Evolutionary conservation across 2,113 vertebrate species (phyloP).

Genomic region (Onychostruthus taczanowskii): DNA sequence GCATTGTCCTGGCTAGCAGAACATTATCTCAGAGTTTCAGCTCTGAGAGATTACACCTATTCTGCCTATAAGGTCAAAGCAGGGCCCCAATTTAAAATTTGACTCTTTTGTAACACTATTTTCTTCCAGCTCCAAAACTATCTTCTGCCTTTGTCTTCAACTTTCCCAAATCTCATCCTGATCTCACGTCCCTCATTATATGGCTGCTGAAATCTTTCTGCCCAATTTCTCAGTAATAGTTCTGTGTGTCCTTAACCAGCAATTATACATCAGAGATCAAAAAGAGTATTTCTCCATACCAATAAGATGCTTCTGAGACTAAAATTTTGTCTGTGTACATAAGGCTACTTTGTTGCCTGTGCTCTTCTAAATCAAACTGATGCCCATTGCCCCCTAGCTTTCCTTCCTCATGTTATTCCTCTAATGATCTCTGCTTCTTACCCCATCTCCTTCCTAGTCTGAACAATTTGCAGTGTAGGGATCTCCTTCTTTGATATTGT

Average conservation of each 20-base stretch:
- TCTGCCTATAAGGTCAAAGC: background rate
- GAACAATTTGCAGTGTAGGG: background rate
- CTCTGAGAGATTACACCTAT: background rate
- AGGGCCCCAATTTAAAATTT: background rate
- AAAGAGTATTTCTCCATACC: background rate
- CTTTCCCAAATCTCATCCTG: background rate
- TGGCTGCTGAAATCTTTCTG: background rate
- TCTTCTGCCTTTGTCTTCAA: background rate
- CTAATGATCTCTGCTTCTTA: constrained; percentile 5
- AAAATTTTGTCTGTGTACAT: background rate
- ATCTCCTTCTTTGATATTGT: background rate
- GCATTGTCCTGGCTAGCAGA: background rate
- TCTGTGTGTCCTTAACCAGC: background rate
- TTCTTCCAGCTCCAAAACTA: background rate
- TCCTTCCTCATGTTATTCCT: background rate
- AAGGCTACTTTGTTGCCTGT: background rate
- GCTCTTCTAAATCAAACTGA: background rate
- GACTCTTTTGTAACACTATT: background rate
- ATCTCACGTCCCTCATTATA: background rate
- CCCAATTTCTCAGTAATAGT: background rate
- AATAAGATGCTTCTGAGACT: background rate
- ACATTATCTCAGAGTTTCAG: background rate
- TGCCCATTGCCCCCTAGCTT: background rate
- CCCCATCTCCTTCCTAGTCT: background rate
- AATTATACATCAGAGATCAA: background rate